A percentile compares a stretch with the other conserved stretches of the same genome.
Conservation (phyloP, 2,888 invertebrate genomes). For the Drosophila buzzatii region DNA sequence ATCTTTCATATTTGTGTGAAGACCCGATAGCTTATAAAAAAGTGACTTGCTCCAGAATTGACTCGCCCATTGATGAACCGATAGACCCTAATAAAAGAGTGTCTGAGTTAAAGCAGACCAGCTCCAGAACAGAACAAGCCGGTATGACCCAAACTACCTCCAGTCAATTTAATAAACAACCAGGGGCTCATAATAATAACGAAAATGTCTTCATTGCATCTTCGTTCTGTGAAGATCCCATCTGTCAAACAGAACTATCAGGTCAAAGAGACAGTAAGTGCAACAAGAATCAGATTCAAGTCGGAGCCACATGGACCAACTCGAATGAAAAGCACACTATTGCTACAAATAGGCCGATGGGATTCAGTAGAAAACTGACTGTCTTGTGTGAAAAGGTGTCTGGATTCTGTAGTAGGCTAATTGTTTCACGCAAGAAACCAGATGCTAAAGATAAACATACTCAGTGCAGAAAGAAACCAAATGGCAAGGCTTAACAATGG, state of each 20-base stretch:
- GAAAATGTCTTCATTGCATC: neutral
- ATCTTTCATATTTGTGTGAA: neutral
- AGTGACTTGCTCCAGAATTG: neutral
- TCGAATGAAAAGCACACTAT: neutral
- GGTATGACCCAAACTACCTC: neutral
- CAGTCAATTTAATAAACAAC: neutral
- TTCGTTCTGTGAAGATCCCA: neutral
- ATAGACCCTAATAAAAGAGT: neutral
- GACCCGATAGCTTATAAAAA: neutral
- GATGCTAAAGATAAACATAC: neutral
- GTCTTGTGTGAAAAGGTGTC: neutral
- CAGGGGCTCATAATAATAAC: neutral
- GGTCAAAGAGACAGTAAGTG: neutral
- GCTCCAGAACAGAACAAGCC: neutral
- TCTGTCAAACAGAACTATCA: neutral
- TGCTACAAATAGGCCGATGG: neutral
- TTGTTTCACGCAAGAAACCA: neutral
- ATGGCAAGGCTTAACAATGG: neutral
- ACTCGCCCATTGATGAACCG: neutral
- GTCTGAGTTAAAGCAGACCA: neutral
- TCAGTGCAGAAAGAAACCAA: neutral
- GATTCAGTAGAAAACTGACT: neutral
- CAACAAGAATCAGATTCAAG: neutral
- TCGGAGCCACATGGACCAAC: neutral
- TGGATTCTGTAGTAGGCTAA: neutral